phyloP scores from a whole-genome alignment of 2,888 invertebrate genomes.

The Eristalinus sepulchralis region DNA sequence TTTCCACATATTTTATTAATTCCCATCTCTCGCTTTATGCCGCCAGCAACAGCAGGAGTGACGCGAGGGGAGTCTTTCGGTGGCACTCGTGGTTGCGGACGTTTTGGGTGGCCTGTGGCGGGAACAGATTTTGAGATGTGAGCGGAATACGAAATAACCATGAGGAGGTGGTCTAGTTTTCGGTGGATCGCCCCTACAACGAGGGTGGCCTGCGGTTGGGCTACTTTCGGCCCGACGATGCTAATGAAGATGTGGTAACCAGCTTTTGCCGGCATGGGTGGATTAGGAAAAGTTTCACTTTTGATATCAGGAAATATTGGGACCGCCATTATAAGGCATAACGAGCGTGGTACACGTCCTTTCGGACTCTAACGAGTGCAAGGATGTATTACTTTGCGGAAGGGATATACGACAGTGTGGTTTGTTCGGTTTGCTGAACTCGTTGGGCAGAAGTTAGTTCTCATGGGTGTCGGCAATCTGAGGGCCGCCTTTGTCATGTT shows the following conservation, averaged over 20 bases:
- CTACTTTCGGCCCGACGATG: slow-evolving; percentile 1
- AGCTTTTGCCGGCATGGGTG: background rate
- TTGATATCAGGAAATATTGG: background rate
- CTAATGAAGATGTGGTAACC: background rate
- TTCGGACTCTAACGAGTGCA: background rate
- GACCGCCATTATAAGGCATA: background rate
- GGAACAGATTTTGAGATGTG: slow-evolving; percentile 24
- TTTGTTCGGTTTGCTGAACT: background rate
- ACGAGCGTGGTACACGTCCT: background rate
- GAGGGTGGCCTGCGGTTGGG: background rate
- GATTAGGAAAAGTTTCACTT: background rate
- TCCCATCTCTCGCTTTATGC: background rate
- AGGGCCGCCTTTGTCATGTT: background rate
- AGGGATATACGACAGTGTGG: background rate
- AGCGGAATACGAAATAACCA: slow-evolving; percentile 40
- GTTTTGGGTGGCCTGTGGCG: background rate
- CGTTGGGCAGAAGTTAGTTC: background rate
- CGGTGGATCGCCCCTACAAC: background rate
- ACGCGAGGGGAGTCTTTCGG: background rate
- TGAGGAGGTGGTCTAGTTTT: background rate
- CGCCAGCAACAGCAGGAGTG: background rate
- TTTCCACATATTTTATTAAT: background rate
- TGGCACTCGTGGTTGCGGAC: slow-evolving; percentile 2
- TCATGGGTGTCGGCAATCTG: background rate
- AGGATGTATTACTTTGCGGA: background rate